Conservation (phyloP, 2,888 invertebrate genomes). For the Rhagophthalmus giganteus region DNA sequence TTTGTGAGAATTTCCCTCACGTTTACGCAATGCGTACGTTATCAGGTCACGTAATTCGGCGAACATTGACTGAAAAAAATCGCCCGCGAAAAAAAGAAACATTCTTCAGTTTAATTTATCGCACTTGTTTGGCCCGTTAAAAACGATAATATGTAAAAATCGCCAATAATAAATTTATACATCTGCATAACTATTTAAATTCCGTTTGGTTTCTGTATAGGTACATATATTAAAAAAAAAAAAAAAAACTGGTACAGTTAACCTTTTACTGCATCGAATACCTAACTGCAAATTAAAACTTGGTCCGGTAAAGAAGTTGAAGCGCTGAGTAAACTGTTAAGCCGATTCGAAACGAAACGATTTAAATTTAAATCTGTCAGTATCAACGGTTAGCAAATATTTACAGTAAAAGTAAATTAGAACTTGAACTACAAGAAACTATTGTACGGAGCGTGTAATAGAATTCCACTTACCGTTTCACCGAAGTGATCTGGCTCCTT, state of each 20-base stretch:
- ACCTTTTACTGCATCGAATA: slow-evolving; percentile 3
- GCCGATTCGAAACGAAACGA: slow-evolving; percentile 18
- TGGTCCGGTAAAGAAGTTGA: slow-evolving; percentile 10
- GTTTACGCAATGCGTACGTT: slow-evolving; percentile 7
- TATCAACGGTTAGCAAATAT: slow-evolving; percentile 17
- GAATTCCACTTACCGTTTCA: slow-evolving; percentile 69
- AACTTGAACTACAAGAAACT: slow-evolving; percentile 9
- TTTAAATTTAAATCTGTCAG: slow-evolving; percentile 20
- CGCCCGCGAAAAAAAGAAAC: neutral
- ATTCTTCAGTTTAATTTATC: slow-evolving; percentile 3
- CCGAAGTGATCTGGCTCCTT: slow-evolving; percentile 83
- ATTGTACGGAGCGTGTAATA: no score
- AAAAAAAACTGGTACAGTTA: neutral
- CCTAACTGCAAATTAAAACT: slow-evolving; percentile 22
- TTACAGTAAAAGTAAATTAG: slow-evolving; percentile 14
- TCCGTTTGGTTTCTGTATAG: slow-evolving; percentile 2
- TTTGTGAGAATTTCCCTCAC: slow-evolving; percentile 5
- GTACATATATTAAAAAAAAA: no score
- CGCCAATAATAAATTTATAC: slow-evolving; percentile 2
- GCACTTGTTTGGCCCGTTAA: neutral
- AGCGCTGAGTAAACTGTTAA: slow-evolving; percentile 19
- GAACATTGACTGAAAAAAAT: slow-evolving; percentile 11
- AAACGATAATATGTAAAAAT: neutral
- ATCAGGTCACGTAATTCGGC: slow-evolving; percentile 8
- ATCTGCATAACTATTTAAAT: slow-evolving; percentile 1